Base-by-base conservation (phyloP, 2,888 invertebrate species). In the Monochamus alternatus region DNA sequence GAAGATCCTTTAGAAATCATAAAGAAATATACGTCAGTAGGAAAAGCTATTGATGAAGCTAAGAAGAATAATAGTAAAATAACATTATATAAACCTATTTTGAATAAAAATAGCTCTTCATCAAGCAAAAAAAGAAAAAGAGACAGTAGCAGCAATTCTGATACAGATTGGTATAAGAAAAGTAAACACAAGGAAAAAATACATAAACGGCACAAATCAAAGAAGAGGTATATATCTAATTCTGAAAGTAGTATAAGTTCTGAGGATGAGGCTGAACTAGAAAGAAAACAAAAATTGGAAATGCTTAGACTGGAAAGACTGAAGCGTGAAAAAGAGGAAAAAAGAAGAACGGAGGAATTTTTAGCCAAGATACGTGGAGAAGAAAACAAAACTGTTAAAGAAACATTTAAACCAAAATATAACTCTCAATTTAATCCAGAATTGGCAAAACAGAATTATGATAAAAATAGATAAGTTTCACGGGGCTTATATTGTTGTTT, bases 351-450 rank as follows among this genome's bases (percentile, higher is more conserved):
- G 4, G 93, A 95, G 83, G 89, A 91, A 75, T 90, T 98, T 71
- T 88, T 98, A 73, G 92, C 92, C n/a, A 93, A 93, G 86, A 87
- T 95, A 2, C 90, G 92, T 81, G 93, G 92, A n/a, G 90, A 75
- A 84, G 31, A 70, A 75, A 47, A 38, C 38, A 38, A 38, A 38
- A 4, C 38, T 5, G 44, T 51, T 14, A 73, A 44, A 63, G 60
- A 87, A 65, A 84, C 82, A 5, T 78, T 78, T 22, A 78, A 72
- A 66, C 79, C 92, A 81, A 96, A 95, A 89, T 99, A 99, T 87
- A 98, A 98, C 90, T 97, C 97, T 3, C 98, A 98, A 88, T 99
- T 97, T 88, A 98, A 98, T 90, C 99, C 99, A 22, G 93, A 95
- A 88, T 87, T 96, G 69, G 96, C 96, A 12, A 93, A 95, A 84